Conservation (phyloP, 2,888 invertebrate species). For the Cremastinae sp. region DNA sequence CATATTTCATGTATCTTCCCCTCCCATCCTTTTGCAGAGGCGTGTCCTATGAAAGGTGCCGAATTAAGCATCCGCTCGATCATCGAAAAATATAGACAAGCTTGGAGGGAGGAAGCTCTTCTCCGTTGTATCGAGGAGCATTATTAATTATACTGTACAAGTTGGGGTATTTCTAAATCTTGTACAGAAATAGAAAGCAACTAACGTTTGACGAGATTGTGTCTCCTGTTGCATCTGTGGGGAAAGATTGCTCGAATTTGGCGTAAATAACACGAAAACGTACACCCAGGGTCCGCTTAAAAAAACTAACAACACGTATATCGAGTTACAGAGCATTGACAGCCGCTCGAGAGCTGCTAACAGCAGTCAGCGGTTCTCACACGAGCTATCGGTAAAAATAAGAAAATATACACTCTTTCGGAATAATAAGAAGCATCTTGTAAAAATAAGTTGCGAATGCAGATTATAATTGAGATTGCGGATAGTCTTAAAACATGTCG, state of each 20-base stretch:
- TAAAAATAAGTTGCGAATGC: constrained; percentile 26
- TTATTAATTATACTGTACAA: constrained; percentile 20
- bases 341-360: constrained; percentile 56
- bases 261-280: constrained; percentile 31
- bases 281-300: background rate
- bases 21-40: constrained; percentile 49
- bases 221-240: background rate
- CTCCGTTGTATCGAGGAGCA: constrained; percentile 9
- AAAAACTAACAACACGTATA: constrained; percentile 58
- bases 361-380: constrained; percentile 56
- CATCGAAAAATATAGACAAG: background rate
- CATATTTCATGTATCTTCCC: constrained; percentile 47
- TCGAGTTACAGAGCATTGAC: constrained; percentile 58
- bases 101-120: constrained; percentile 30
- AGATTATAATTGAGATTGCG: constrained; percentile 5
- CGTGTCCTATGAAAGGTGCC: constrained; percentile 49
- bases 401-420: constrained; percentile 6
- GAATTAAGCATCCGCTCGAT: constrained; percentile 34
- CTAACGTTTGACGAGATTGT: constrained; percentile 16
- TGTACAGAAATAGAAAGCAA: constrained; percentile 27
- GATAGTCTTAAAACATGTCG: constrained; percentile 14
- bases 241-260: constrained; percentile 21
- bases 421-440: constrained; percentile 20
- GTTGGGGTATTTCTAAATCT: constrained; percentile 39
- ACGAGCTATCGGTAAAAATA: constrained; percentile 58